Conservation (phyloP, 2,797 vertebrate genomes). For the Dermochelys coriacea region DNA sequence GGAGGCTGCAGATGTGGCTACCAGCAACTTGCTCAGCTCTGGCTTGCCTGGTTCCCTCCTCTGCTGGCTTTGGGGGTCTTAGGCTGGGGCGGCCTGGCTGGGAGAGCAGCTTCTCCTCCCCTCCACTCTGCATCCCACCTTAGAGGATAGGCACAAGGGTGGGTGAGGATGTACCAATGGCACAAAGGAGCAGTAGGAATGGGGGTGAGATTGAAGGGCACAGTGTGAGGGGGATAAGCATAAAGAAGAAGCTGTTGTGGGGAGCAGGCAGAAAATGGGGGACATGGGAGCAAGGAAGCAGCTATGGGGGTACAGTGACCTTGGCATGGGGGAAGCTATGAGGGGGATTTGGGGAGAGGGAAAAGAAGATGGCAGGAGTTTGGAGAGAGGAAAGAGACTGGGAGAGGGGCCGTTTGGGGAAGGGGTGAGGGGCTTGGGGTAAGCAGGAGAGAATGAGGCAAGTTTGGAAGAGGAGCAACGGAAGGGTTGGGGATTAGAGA, state of each 20-base stretch:
- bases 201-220: neutral
- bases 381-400: neutral
- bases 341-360: neutral
- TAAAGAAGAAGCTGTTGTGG: neutral
- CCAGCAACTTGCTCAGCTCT: neutral
- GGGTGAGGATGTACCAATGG: neutral
- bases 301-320: neutral
- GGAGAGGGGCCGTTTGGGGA: neutral
- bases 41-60: neutral
- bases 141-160: neutral
- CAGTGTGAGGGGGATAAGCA: neutral
- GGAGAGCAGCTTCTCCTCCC: neutral
- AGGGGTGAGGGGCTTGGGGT: neutral
- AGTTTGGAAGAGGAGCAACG: neutral
- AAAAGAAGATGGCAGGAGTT: neutral
- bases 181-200: neutral
- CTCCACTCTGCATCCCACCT: neutral
- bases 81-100: neutral
- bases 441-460: neutral
- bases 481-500: neutral
- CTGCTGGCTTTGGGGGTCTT: neutral
- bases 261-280: neutral
- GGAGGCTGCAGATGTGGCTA: neutral
- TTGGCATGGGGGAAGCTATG: fast-evolving
- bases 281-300: neutral